phyloP scores from a whole-genome alignment of 2,888 invertebrate species.

The Eurois occulta region DNA sequence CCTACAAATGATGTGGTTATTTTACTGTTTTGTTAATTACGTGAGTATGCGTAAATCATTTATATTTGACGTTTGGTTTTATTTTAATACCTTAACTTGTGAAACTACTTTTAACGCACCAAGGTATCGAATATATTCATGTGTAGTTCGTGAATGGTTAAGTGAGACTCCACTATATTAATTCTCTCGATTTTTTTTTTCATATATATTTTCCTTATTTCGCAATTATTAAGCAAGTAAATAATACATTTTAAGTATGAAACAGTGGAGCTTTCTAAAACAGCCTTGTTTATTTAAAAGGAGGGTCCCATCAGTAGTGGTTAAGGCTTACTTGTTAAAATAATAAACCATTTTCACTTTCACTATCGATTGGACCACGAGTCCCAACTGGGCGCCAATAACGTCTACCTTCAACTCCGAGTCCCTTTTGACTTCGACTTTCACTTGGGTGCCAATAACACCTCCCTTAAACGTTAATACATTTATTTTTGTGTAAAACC shows the following conservation, averaged over 20 bases:
- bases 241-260: too few species aligned
- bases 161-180: background rate
- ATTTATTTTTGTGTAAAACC: background rate
- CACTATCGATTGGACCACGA: background rate
- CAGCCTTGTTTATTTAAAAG: too few species aligned
- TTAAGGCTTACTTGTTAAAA: too few species aligned
- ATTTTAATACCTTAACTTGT: background rate
- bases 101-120: background rate
- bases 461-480: background rate
- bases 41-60: background rate
- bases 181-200: too few species aligned
- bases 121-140: background rate
- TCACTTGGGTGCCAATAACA: background rate
- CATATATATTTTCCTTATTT: too few species aligned
- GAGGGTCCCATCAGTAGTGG: too few species aligned
- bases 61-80: background rate
- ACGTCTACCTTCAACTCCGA: background rate
- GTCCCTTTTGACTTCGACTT: background rate
- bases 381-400: slow-evolving; percentile 9
- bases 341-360: too few species aligned
- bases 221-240: too few species aligned
- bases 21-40: slow-evolving; percentile 2
- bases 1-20: background rate
- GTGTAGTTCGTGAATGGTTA: background rate
- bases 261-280: too few species aligned